phyloP scores from a whole-genome alignment of 2,888 invertebrate genomes.

The Drosophila cognata region DNA sequence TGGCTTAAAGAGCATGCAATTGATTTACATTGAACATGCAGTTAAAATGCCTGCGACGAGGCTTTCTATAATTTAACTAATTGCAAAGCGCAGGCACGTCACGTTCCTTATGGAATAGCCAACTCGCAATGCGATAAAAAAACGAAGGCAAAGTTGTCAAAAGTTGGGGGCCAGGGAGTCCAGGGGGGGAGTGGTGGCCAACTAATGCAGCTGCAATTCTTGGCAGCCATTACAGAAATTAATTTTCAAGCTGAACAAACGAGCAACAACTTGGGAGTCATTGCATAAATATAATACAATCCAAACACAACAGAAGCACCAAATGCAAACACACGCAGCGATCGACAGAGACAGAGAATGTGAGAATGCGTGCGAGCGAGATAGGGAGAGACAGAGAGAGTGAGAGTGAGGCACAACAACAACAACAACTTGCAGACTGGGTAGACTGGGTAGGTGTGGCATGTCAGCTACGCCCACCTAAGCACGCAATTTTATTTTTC shows the following conservation, averaged over 20 bases:
- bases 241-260: constrained; percentile 80
- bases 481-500: constrained; percentile 69
- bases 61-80: constrained; percentile 75
- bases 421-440: constrained; percentile 24
- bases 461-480: constrained; percentile 79
- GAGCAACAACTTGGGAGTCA: constrained; percentile 80
- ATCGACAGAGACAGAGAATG: constrained; percentile 4
- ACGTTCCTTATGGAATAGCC: constrained; percentile 56
- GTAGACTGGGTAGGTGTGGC: constrained; percentile 65
- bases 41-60: constrained; percentile 62
- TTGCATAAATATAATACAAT: constrained; percentile 63
- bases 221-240: constrained; percentile 80
- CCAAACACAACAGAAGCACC: constrained; percentile 42
- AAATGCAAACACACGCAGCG: constrained; percentile 33
- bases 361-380: constrained; percentile 2
- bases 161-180: background rate
- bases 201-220: constrained; percentile 73
- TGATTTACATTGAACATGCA: constrained; percentile 72
- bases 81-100: constrained; percentile 77
- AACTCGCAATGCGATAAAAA: constrained; percentile 3
- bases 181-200: background rate
- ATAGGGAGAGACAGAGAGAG: constrained; percentile 8
- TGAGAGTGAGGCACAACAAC: background rate
- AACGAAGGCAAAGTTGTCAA: background rate
- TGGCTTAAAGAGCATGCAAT: constrained; percentile 37